Conservation (phyloP, 2,888 invertebrate genomes). For the Himalopsyche tibetana region DNA sequence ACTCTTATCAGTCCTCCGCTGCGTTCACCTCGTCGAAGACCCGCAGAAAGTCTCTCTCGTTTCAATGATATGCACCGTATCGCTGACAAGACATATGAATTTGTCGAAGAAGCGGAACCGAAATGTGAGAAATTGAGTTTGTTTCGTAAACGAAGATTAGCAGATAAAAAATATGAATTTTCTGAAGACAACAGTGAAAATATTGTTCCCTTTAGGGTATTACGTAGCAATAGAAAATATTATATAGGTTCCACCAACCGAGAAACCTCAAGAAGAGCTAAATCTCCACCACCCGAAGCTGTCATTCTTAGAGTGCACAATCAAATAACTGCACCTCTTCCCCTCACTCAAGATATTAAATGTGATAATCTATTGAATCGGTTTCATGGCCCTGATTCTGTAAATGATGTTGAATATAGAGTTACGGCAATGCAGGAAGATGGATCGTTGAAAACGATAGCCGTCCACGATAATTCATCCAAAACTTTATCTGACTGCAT, state of each 20-base stretch:
- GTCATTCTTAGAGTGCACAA: constrained; percentile 75
- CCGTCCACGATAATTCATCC: constrained; percentile 76
- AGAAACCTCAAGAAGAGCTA: constrained; percentile 70
- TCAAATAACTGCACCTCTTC: constrained; percentile 70
- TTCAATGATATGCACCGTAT: constrained; percentile 77
- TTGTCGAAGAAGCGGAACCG: constrained; percentile 87
- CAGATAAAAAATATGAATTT: constrained; percentile 95
- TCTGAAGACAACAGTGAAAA: constrained; percentile 86
- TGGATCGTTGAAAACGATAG: constrained; percentile 75
- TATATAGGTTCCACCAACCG: constrained; percentile 73
- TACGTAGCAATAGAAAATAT: constrained; percentile 77
- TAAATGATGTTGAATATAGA: constrained; percentile 75
- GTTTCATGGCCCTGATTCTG: constrained; percentile 70
- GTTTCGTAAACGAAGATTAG: constrained; percentile 88
- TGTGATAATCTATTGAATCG: constrained; percentile 65
- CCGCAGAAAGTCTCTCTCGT: constrained; percentile 76
- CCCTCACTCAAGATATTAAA: constrained; percentile 68
- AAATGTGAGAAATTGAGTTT: constrained; percentile 92
- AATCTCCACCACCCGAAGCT: constrained; percentile 74
- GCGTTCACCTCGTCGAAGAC: constrained; percentile 73
- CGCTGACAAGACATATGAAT: constrained; percentile 89
- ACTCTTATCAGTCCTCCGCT: constrained; percentile 75
- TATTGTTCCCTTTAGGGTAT: constrained; percentile 81
- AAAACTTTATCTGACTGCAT: constrained; percentile 75
- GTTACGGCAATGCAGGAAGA: constrained; percentile 76